Evolutionary conservation across 2,888 invertebrate species (phyloP).

Genomic region (Ephialtes manifestator): DNA sequence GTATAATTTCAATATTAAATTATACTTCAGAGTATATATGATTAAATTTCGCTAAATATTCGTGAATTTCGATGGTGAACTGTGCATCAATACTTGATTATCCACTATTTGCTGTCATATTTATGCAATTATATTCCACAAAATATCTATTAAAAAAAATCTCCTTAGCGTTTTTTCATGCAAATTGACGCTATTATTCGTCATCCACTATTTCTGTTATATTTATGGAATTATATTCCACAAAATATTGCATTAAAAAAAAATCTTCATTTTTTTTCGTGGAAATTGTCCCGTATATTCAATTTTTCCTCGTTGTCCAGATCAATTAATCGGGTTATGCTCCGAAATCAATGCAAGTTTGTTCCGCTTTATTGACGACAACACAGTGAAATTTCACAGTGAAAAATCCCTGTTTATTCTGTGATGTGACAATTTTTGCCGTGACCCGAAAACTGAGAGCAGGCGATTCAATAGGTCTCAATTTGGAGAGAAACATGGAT

Average conservation of each 20-base stretch:
- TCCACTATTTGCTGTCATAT: neutral
- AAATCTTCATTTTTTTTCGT: too few relatives aligned
- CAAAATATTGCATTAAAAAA: too few relatives aligned
- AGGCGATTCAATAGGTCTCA: too few relatives aligned
- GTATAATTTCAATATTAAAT: slow-evolving; percentile 16
- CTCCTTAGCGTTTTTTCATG: neutral
- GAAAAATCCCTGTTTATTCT: neutral
- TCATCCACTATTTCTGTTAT: slow-evolving; percentile 1
- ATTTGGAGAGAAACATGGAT: too few relatives aligned
- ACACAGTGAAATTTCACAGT: neutral
- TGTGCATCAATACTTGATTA: neutral
- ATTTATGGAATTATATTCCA: neutral
- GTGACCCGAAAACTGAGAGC: too few relatives aligned
- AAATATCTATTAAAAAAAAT: neutral
- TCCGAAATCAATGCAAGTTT: slow-evolving; percentile 55
- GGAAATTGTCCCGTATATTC: slow-evolving; percentile 18
- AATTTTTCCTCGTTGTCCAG: slow-evolving; percentile 47
- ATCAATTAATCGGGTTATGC: slow-evolving; percentile 10
- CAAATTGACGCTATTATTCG: too few relatives aligned
- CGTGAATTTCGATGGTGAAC: slow-evolving; percentile 2
- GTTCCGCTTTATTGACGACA: slow-evolving; percentile 23
- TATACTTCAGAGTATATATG: too few relatives aligned
- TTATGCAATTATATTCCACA: neutral
- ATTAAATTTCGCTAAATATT: neutral
- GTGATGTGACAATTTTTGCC: too few relatives aligned